Base-by-base conservation (phyloP, 1,140 invertebrate species). In the Drosophila dunni region DNA sequence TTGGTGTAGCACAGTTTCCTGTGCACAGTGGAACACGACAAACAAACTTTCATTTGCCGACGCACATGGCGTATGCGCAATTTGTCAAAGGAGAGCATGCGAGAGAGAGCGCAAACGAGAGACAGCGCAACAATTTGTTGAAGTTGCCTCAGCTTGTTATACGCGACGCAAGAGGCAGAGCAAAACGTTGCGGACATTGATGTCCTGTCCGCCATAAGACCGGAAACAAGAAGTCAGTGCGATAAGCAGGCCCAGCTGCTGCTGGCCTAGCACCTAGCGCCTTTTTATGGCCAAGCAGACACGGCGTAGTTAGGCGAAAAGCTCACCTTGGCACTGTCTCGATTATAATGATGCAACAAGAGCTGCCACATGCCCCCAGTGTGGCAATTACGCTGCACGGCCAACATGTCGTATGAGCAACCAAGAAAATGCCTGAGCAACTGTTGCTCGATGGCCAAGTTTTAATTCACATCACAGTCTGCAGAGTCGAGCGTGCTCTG, bases 191-290 rank as follows among this genome's bases (percentile, higher is more conserved):
- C 48, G 44, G 51, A 53, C 62, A 17, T 66, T 40, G 45, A 36
- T 62, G 57, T 70, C 67, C 67, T 70, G 67, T 36, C 48, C 69
- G 75, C 71, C 77, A 54, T 68, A 72, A 74, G 77, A 89, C 83
- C 83, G 83, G 83, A 88, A 84, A 77, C 83, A 78, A 70, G 77
- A 89, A 88, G 84, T 88, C 83, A 89, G 80, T 68, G 84, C 80
- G 83, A 88, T 88, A 88, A 86, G 82, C 76, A 79, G 58, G 24
- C 62, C 29, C 45, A 69, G 64, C 63, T 57, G 64, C 63, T 57
- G 61, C 53, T 40, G 57, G 61, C 42, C 44, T 79, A 70, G 76
- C 81, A 65, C 45, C 79, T 65, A 77, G 66, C 66, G 56, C 48
- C 56, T 53, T 81, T 82, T 88, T 82, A 82, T 85, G 75, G 70